Evolutionary conservation across 2,888 invertebrate species (phyloP).

Genomic region (Nomada ruficornis): DNA sequence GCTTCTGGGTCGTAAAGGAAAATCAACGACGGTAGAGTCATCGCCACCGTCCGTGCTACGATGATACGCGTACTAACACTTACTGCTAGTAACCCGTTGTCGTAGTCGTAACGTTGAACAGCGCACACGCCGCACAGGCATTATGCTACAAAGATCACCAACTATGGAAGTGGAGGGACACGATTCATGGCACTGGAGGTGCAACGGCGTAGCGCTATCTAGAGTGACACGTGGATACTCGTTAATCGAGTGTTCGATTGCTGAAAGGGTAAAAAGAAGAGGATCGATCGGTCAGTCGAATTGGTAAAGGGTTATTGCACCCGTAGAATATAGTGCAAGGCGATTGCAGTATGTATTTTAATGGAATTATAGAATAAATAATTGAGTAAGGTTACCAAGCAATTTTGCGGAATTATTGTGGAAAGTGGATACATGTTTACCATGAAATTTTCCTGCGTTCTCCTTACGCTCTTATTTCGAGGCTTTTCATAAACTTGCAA

Average conservation of each 20-base stretch:
- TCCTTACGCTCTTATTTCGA: not conserved
- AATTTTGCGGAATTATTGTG: too few species aligned
- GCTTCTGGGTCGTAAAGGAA: constrained; percentile 30
- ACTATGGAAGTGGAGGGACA: constrained; percentile 66
- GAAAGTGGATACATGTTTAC: too few species aligned
- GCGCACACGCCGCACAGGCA: constrained; percentile 74
- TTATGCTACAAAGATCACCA: constrained; percentile 69
- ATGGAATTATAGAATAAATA: too few species aligned
- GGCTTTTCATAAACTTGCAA: not conserved
- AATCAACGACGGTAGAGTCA: constrained; percentile 46
- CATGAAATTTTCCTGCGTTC: too few species aligned
- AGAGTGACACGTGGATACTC: constrained; percentile 43
- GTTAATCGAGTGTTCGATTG: constrained; percentile 11
- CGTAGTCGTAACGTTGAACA: constrained; percentile 56
- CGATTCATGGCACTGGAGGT: constrained; percentile 34
- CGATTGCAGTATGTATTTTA: too few species aligned
- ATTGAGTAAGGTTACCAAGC: too few species aligned
- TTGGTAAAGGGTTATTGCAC: too few species aligned
- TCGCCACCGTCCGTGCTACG: constrained; percentile 60
- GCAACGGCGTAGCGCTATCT: constrained; percentile 65
- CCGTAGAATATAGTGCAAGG: too few species aligned
- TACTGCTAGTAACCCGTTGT: constrained; percentile 47
- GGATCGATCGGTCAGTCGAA: not conserved
- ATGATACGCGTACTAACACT: constrained; percentile 63
- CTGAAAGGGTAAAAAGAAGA: constrained; percentile 20